Base-by-base conservation (phyloP, 2,888 invertebrate species). In the Strigamia transsilvanica region DNA sequence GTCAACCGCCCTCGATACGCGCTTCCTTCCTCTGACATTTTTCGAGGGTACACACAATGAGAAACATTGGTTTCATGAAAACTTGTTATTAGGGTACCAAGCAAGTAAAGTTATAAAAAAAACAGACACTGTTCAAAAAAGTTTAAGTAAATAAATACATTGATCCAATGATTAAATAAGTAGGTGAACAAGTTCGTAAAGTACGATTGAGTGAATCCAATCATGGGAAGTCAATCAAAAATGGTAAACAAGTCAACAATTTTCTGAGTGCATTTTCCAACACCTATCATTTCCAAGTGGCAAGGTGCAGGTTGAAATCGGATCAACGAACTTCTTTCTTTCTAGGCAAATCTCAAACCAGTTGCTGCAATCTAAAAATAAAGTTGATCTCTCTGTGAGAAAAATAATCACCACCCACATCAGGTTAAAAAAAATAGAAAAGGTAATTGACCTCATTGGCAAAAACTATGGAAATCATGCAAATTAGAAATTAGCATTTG, bases 21-120 rank as follows among this genome's bases (percentile, higher is more conserved):
- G 56, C 56, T 56, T 56, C 56, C 56, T 56, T 56, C 56, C 56
- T 56, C n/a, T 56, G 56, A 56, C 56, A 56, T 56, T 56, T 56
- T 56, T 56, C 56, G 56, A 56, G 56, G 56, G 56, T 56, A 56
- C 21, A 56, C 18, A 56, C 15, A 56, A n/a, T 46, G n/a, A 9
- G 9, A 56, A 56, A n/a, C n/a, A 18, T 9, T 56, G 27, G 27
- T 27, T 27, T 3, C 27, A 27, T 27, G 27, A 56, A 56, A 9
- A 56, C 7, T 56, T 46, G n/a, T 46, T 46, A n/a, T 46, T 46
- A 13, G 13, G 13, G 12, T 13, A 13, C 46, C 15, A 46, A 13
- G 12, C 10, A 46, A 46, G 6, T 46, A 46, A 10, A 10, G 10
- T 46, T 51, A 15, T n/a, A 51, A 15, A 6, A 51, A 51, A 51